A percentile compares a stretch with the other conserved stretches of the same genome.
Evolutionary conservation across 2,888 invertebrate genomes (phyloP).

Genomic region (Pyrrhia umbra): DNA sequence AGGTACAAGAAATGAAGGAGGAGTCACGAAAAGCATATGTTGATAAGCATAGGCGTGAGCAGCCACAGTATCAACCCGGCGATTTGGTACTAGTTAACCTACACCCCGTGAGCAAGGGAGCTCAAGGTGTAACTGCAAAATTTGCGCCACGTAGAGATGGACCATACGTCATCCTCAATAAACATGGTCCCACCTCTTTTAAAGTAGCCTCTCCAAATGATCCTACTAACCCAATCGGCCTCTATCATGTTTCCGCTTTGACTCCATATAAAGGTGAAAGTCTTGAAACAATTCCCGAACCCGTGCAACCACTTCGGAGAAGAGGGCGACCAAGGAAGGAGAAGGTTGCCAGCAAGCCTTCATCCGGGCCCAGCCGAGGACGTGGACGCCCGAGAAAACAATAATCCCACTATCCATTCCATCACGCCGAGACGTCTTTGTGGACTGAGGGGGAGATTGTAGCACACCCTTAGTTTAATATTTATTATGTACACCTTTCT

Average conservation of each 20-base stretch:
- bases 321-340: slow-evolving; percentile 10
- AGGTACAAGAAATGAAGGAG: slow-evolving; percentile 29
- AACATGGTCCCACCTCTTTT: slow-evolving; percentile 18
- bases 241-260: not conserved
- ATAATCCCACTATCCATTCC: not conserved
- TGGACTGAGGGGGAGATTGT: too few relatives aligned
- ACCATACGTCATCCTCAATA: slow-evolving; percentile 3
- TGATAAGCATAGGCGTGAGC: not conserved
- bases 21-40: slow-evolving; percentile 18
- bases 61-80: slow-evolving; percentile 16
- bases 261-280: not conserved
- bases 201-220: slow-evolving; percentile 2
- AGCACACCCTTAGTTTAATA: too few relatives aligned
- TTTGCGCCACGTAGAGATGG: slow-evolving; percentile 32
- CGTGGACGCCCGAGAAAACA: slow-evolving; percentile 1
- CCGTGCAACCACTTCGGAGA: not conserved
- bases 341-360: not conserved
- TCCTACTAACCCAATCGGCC: not conserved
- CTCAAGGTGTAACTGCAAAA: slow-evolving; percentile 10
- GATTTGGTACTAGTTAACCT: slow-evolving; percentile 20
- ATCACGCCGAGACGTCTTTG: too few relatives aligned
- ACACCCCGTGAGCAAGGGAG: slow-evolving; percentile 9
- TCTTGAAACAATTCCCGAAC: not conserved
- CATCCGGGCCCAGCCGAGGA: not conserved
- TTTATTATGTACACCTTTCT: too few relatives aligned